phyloP scores from a whole-genome alignment of 1,140 invertebrate genomes.

The Drosophila kurseongensis region DNA sequence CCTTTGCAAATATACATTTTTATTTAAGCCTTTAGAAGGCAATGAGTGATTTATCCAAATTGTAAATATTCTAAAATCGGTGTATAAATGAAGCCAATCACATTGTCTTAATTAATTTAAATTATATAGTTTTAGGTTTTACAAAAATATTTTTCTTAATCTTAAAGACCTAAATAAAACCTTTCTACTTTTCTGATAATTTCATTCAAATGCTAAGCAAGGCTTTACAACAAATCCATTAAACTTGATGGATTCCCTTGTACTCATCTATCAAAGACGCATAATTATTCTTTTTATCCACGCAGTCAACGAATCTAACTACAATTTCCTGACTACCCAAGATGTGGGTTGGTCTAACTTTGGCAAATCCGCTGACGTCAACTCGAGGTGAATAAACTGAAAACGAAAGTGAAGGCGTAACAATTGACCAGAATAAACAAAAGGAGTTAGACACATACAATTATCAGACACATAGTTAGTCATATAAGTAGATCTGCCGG shows the following conservation, averaged over 20 bases:
- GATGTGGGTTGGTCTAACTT: constrained; percentile 46
- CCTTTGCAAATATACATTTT: no score
- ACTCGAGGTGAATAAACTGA: constrained; percentile 67
- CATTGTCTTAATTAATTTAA: no score
- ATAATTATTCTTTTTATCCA: constrained; percentile 1
- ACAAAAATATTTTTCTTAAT: no score
- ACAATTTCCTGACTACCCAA: constrained; percentile 55
- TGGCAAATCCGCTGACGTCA: constrained; percentile 53
- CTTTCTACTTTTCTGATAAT: background rate
- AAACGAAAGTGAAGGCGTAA: constrained; percentile 70
- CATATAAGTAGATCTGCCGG: constrained; percentile 29
- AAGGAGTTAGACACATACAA: constrained; percentile 6
- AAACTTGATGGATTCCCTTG: background rate
- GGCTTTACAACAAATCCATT: constrained; percentile 1
- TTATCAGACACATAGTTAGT: constrained; percentile 18
- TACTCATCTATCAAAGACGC: constrained; percentile 4
- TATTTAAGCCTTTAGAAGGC: no score
- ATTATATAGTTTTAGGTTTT: no score
- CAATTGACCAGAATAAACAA: constrained; percentile 45
- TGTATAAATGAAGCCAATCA: no score
- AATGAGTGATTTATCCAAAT: no score
- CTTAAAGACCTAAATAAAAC: no score
- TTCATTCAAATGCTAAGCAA: constrained; percentile 1
- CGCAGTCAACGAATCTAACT: constrained; percentile 28
- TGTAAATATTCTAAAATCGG: no score